These are phyloP conservation scores for Globodera ellingtonae DNA, from an alignment of 1,140 invertebrate species.

Conservation along the genomic window DNA sequence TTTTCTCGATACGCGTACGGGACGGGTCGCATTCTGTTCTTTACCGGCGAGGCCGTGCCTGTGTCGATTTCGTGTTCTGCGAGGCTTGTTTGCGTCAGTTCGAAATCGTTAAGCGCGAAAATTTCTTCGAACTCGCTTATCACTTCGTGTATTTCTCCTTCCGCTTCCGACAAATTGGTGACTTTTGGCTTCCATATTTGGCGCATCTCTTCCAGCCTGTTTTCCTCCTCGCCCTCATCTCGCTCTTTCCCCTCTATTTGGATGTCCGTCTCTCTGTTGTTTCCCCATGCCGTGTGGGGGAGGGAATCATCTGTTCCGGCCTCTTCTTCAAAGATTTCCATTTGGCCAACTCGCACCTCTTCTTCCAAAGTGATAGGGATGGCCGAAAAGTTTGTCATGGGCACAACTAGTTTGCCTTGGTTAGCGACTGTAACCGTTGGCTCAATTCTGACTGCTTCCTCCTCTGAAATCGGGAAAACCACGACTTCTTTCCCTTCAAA, in stretches of 20 bases:
- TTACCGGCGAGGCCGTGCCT: neutral
- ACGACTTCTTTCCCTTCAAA: slow-evolving; percentile 6
- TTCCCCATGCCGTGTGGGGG: too few relatives aligned
- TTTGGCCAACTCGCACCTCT: neutral
- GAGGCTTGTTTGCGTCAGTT: slow-evolving; percentile 4
- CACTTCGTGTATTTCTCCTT: neutral
- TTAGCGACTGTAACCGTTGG: neutral
- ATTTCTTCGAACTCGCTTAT: neutral
- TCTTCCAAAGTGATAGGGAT: neutral
- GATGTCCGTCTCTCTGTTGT: neutral
- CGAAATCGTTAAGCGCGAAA: neutral
- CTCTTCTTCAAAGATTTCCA: neutral
- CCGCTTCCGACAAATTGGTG: neutral
- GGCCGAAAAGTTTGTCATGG: neutral
- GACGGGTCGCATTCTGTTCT: neutral
- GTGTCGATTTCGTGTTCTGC: neutral
- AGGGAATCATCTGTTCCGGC: neutral
- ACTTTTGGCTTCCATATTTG: neutral
- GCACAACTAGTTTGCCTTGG: neutral
- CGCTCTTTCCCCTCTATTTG: neutral
- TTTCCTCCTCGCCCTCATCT: too few relatives aligned
- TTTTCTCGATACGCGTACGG: slow-evolving; percentile 13
- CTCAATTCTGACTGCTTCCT: neutral
- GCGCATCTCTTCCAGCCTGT: neutral
- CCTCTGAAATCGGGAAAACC: neutral